Percentiles rank a stretch among this genome's conserved stretches.
These are phyloP conservation scores for Gallinago nigripennis DNA, from an alignment of 2,797 vertebrate genomes.

Conservation along the genomic window DNA sequence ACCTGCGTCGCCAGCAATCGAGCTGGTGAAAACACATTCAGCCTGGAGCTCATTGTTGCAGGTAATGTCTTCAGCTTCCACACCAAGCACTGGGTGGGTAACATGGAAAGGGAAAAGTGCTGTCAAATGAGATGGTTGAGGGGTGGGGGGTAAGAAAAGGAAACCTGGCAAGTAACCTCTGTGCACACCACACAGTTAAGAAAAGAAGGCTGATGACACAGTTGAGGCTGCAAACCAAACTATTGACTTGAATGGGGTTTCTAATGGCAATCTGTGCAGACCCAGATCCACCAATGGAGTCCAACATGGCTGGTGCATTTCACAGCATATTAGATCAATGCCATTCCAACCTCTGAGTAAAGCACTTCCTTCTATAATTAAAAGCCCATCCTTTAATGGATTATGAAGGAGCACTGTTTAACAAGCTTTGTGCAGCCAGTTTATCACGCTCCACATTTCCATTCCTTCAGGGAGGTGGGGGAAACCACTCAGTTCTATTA, in stretches of 20 bases:
- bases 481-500: neutral
- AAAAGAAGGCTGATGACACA: neutral
- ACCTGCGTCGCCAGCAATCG: conserved; percentile 94
- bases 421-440: neutral
- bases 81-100: neutral
- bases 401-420: neutral
- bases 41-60: conserved; percentile 95
- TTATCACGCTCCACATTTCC: neutral
- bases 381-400: neutral
- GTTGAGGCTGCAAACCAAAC: neutral
- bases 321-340: neutral
- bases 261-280: neutral
- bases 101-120: neutral
- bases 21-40: conserved; percentile 96
- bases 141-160: neutral
- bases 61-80: conserved; percentile 74
- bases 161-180: neutral
- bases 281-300: fast-evolving
- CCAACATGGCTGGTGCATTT: fast-evolving
- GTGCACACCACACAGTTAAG: neutral
- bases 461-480: neutral
- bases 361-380: neutral
- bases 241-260: neutral
- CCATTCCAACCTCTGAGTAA: neutral
- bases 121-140: fast-evolving